Conservation (phyloP, 2,888 invertebrate genomes). For the Drosophila borborema region DNA sequence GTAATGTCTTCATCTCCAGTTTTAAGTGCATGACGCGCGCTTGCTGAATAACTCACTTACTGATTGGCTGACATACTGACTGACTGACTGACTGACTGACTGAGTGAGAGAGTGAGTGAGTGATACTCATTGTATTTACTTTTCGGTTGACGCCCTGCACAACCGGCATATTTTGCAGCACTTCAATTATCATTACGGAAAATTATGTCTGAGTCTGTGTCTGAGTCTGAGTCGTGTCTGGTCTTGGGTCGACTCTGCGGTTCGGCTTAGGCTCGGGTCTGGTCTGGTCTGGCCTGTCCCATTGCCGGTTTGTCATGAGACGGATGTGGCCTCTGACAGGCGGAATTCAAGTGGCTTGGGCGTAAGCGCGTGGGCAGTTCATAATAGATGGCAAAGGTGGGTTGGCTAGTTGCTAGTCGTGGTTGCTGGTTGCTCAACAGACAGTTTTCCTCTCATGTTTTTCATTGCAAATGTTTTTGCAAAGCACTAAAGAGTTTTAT, state of each 20-base stretch:
- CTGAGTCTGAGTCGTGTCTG: constrained; percentile 40
- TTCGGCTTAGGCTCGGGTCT: constrained; percentile 13
- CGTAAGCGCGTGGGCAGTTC: constrained; percentile 68
- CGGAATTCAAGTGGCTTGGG: constrained; percentile 68
- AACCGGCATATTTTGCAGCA: constrained; percentile 38
- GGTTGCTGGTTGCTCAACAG: constrained; percentile 8
- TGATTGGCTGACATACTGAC: neutral
- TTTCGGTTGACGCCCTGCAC: constrained; percentile 55
- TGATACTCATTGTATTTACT: constrained; percentile 42
- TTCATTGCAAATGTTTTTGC: constrained; percentile 2
- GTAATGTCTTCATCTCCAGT: constrained; percentile 58
- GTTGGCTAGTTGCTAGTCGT: constrained; percentile 3
- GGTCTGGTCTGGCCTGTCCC: constrained; percentile 9
- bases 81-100: constrained; percentile 11
- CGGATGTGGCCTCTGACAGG: constrained; percentile 71
- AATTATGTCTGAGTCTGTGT: constrained; percentile 43
- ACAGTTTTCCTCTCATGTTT: constrained; percentile 2
- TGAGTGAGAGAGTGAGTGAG: constrained; percentile 10
- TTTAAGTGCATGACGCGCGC: constrained; percentile 62
- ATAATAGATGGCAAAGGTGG: constrained; percentile 45
- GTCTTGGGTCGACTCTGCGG: constrained; percentile 4
- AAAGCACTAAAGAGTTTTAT: constrained; percentile 19
- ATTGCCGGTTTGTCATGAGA: constrained; percentile 50
- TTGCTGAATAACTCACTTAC: constrained; percentile 22
- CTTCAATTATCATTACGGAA: constrained; percentile 43